These are phyloP conservation scores for Etheostoma cragini DNA, from an alignment of 2,113 vertebrate species.

Conservation along the genomic window DNA sequence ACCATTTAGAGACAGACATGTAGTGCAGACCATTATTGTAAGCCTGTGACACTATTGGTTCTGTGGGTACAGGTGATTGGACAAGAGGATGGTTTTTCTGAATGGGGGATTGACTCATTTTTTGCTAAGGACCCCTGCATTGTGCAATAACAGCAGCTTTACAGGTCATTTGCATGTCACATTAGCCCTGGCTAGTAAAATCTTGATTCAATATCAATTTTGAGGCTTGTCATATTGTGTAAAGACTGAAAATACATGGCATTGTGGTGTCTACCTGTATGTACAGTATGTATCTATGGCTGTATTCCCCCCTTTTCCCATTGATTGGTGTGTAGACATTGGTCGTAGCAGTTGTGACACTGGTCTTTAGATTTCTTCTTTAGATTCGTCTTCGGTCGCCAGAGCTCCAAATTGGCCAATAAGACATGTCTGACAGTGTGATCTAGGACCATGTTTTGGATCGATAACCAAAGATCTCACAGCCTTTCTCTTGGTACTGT, in stretches of 20 bases:
- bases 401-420: background rate
- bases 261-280: no score
- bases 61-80: background rate
- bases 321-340: background rate
- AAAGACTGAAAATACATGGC: background rate
- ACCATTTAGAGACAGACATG: conserved; percentile 2
- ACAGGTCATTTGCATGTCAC: conserved; percentile 5
- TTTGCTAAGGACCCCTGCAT: conserved; percentile 3
- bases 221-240: background rate
- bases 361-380: background rate
- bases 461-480: background rate
- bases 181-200: conserved; percentile 2
- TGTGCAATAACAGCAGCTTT: background rate
- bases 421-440: background rate
- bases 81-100: conserved; percentile 15
- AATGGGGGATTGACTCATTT: conserved; percentile 1
- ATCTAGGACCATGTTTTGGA: background rate
- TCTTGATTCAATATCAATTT: background rate
- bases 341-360: background rate
- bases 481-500: background rate
- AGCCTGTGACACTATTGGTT: conserved; percentile 5
- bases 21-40: background rate
- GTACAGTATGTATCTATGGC: no score
- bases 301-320: background rate
- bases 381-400: background rate